These are phyloP conservation scores for Loxodonta africana DNA, from an alignment of 2,113 vertebrate genomes.

Conservation along the genomic window DNA sequence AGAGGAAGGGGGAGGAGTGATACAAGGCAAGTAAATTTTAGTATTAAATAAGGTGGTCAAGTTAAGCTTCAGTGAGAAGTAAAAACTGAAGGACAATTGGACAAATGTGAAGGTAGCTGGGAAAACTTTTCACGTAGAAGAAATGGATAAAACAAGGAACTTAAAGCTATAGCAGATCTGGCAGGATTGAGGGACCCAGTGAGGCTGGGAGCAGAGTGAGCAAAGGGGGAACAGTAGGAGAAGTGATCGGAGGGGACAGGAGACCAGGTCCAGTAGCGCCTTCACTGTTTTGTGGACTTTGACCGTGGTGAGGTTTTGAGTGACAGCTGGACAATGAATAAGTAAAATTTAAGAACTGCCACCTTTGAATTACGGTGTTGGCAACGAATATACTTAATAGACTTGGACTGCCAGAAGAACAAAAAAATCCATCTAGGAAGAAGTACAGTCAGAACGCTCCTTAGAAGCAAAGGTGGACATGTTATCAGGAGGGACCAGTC, in stretches of 20 bases:
- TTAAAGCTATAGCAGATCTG: background rate
- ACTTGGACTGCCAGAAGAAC: too few species aligned
- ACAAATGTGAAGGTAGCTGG: background rate
- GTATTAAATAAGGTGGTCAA: background rate
- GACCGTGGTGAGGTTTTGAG: background rate
- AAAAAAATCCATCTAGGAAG: too few species aligned
- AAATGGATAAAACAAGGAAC: background rate
- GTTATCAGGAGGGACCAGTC: too few species aligned
- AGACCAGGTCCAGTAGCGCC: background rate
- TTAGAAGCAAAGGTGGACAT: too few species aligned
- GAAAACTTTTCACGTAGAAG: background rate
- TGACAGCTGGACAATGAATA: too few species aligned
- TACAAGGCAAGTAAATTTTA: background rate
- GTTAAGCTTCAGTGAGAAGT: background rate
- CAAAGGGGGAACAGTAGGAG: background rate
- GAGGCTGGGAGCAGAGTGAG: background rate
- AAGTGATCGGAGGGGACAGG: background rate
- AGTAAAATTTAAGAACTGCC: too few species aligned
- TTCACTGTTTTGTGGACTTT: background rate
- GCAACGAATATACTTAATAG: too few species aligned
- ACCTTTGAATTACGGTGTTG: too few species aligned
- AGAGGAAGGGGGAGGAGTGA: background rate
- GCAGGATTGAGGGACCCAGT: background rate
- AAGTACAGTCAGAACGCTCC: too few species aligned
- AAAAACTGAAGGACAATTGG: background rate